Conservation (phyloP, 1,140 invertebrate genomes). For the Ridgeia piscesae region DNA sequence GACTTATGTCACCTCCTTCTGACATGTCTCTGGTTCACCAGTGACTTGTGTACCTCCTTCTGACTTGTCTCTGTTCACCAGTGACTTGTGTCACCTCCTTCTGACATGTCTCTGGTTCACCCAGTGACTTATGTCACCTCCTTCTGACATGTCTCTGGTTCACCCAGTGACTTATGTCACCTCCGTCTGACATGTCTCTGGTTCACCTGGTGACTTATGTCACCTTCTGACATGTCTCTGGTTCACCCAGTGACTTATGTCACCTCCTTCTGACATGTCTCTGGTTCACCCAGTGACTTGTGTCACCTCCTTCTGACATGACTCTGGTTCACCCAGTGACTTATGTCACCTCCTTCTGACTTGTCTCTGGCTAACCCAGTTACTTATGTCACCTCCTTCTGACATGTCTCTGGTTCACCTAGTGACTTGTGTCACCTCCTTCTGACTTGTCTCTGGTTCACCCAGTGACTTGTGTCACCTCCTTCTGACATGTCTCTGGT, state of each 20-base stretch:
- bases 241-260: not conserved
- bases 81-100: not conserved
- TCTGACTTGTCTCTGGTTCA: not conserved
- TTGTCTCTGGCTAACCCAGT: not conserved
- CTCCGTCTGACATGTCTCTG: not conserved
- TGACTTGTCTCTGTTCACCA: not conserved
- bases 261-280: not conserved
- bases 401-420: not conserved
- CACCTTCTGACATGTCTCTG: not conserved
- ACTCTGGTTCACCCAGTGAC: not conserved
- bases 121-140: not conserved
- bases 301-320: not conserved
- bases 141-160: not conserved
- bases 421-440: not conserved
- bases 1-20: not conserved
- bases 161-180: not conserved
- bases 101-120: not conserved
- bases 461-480: not conserved
- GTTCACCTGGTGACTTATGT: too few relatives aligned
- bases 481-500: not conserved
- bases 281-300: not conserved
- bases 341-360: not conserved
- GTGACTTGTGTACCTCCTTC: not conserved
- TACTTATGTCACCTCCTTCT: not conserved
- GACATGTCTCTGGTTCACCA: too few relatives aligned